phyloP scores from a whole-genome alignment of 2,797 vertebrate species.

The Chaunax sp. region DNA sequence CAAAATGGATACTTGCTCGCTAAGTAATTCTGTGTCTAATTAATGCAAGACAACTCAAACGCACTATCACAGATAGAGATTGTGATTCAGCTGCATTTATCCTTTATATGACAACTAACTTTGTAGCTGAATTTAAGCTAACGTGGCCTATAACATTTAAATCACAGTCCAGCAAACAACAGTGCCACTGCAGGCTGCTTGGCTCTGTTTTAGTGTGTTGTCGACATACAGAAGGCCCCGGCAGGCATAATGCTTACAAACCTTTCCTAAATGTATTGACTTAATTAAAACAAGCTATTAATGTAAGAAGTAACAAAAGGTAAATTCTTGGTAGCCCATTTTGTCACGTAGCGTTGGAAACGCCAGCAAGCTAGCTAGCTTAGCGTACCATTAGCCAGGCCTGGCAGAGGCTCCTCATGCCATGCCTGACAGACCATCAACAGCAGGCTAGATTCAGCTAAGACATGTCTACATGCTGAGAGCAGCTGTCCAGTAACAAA shows the following conservation, averaged over 20 bases:
- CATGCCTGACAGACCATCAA: conserved; percentile 37
- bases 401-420: conserved; percentile 30
- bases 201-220: conserved; percentile 14
- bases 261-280: background rate
- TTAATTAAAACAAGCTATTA: fast-evolving
- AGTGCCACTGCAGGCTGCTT: conserved; percentile 14
- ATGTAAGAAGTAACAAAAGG: fast-evolving
- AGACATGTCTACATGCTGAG: background rate
- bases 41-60: background rate
- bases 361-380: conserved; percentile 37
- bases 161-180: conserved; percentile 53
- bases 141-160: conserved; percentile 62
- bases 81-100: background rate
- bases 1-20: conserved; percentile 38
- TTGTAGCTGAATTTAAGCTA: conserved; percentile 14
- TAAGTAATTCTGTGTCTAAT: background rate
- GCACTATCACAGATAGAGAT: fast-evolving
- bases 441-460: conserved; percentile 27
- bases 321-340: background rate
- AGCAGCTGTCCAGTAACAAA: background rate
- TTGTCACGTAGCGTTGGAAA: background rate
- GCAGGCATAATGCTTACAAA: conserved; percentile 11
- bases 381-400: conserved; percentile 58
- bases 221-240: conserved; percentile 38
- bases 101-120: background rate